Conservation (phyloP, 2,888 invertebrate genomes). For the Xylota sylvarum region DNA sequence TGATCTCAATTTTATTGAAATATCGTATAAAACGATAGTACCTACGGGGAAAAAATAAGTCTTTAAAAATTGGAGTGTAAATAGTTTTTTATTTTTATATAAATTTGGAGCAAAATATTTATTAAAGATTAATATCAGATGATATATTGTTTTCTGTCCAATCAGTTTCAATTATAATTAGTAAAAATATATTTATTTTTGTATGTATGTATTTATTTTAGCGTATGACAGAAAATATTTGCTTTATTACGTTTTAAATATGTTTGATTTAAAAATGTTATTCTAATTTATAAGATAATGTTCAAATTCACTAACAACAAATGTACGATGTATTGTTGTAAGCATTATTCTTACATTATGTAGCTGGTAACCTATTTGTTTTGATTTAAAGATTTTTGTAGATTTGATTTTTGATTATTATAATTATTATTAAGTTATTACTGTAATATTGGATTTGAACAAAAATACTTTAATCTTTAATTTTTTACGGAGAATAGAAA, state of each 20-base stretch:
- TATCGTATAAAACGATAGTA: too few relatives aligned
- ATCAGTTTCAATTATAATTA: background rate
- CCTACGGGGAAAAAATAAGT: background rate
- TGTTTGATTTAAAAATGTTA: background rate
- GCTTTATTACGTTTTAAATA: background rate
- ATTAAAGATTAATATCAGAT: background rate
- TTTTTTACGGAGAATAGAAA: background rate
- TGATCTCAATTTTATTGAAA: too few relatives aligned
- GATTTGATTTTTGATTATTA: background rate
- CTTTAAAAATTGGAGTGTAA: background rate
- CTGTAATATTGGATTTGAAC: background rate
- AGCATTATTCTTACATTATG: background rate
- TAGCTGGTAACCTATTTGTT: background rate
- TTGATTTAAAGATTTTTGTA: background rate
- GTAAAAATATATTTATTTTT: background rate
- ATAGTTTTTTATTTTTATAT: constrained; percentile 5
- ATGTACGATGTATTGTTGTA: background rate
- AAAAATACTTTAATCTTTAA: background rate
- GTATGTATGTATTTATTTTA: background rate
- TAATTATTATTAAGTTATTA: background rate
- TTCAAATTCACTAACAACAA: background rate
- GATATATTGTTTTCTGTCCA: background rate
- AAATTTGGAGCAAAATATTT: constrained; percentile 2
- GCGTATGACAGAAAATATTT: background rate
- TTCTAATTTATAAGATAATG: background rate